These are phyloP conservation scores for Poeciliopsis gracilis DNA, from an alignment of 2,797 vertebrate species.

Conservation along the genomic window DNA sequence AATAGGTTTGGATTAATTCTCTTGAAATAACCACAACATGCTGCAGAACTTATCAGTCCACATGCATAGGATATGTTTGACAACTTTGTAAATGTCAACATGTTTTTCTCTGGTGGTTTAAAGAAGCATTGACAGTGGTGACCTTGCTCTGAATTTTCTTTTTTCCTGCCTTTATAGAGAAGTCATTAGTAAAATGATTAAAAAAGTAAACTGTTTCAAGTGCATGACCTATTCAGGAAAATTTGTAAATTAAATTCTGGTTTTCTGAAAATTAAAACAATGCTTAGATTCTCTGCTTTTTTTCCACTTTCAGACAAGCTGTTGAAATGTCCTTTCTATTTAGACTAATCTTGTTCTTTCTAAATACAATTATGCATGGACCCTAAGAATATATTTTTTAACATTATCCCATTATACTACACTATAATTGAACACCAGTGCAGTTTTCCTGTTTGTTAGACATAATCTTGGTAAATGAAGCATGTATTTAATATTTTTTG, in stretches of 20 bases:
- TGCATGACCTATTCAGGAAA: constrained; percentile 43
- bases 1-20: constrained; percentile 43
- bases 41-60: constrained; percentile 39
- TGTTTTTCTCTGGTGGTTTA: constrained; percentile 45
- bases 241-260: constrained; percentile 60
- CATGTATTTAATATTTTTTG: neutral
- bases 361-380: neutral
- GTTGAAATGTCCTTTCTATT: constrained; percentile 14
- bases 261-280: constrained; percentile 42
- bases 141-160: neutral
- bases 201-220: constrained; percentile 35
- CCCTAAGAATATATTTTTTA: neutral
- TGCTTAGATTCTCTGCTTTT: constrained; percentile 15
- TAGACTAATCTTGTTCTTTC: neutral
- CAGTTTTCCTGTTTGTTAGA: neutral
- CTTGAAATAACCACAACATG: constrained; percentile 54
- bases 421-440: neutral
- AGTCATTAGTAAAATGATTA: constrained; percentile 62
- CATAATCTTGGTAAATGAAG: neutral
- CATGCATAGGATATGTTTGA: constrained; percentile 49
- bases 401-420: neutral
- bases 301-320: constrained; percentile 21
- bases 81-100: constrained; percentile 51
- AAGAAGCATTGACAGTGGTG: constrained; percentile 19
- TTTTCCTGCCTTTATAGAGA: constrained; percentile 60